Base-by-base conservation (phyloP, 1,140 invertebrate species). In the Chymomyza costata region DNA sequence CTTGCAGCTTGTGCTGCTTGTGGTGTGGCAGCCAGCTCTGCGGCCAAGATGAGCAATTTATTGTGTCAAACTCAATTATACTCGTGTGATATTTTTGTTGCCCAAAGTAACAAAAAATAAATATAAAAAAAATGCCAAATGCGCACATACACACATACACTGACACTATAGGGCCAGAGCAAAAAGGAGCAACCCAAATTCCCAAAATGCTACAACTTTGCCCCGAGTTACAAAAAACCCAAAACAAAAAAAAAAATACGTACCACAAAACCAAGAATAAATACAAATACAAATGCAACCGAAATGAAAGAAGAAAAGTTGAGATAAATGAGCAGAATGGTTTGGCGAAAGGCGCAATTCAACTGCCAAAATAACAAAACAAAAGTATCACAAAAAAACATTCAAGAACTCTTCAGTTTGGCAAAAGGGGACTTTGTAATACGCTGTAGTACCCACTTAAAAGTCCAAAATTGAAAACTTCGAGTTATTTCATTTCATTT, bases 21-120 rank as follows among this genome's bases (percentile, higher is more conserved):
- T n/a, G n/a, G n/a, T n/a, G n/a, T n/a, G n/a, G n/a, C n/a, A n/a
- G n/a, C n/a, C n/a, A n/a, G n/a, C n/a, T n/a, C n/a, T n/a, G n/a
- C n/a, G n/a, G n/a, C n/a, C n/a, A 67, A 63, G 80, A 74, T 83
- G 80, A 83, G 80, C 81, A 83, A 83, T 83, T 83, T 83, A 83
- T 83, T 83, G 81, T 83, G 81, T 83, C 81, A 83, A 83, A 83
- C 81, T 83, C 80, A 83, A 83, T 83, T 83, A 83, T 83, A 83
- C 80, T 78, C 73, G 73, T 78, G 73, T 78, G 73, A 78, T 78
- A 78, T 78, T 78, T 78, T 73, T 73, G 73, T 80, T 71, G 73
- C 52, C 74, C 64, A 60, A 63, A 63, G 60, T n/a, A 73, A 67
- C 55, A 64, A 45, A 59, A 51, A 21, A 45, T 21, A 61, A 39